A percentile compares a stretch with the other conserved stretches of the same genome.
These are phyloP conservation scores for Coracias cyanogaster DNA, from an alignment of 2,797 vertebrate genomes.

Conservation along the genomic window DNA sequence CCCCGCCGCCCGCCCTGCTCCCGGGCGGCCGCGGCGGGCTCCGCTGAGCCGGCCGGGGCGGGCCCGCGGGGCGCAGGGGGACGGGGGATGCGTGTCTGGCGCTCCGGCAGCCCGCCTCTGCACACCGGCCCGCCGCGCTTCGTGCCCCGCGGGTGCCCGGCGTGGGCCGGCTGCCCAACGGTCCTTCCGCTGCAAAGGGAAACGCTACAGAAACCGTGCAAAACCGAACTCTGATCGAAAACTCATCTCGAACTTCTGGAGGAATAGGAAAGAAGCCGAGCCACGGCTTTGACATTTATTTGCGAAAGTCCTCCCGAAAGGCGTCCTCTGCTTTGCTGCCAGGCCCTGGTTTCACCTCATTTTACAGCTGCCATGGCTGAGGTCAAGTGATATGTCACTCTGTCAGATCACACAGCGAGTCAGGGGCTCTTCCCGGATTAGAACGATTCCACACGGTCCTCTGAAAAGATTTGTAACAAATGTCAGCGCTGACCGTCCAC, in stretches of 20 bases:
- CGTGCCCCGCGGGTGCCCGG: too few species aligned
- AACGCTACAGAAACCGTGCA: background rate
- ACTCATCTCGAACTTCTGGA: background rate
- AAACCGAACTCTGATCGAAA: background rate
- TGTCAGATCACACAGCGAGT: slow-evolving; percentile 74
- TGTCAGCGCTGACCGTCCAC: slow-evolving; percentile 48
- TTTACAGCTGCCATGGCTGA: slow-evolving; percentile 59
- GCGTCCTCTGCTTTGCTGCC: background rate
- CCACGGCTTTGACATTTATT: background rate
- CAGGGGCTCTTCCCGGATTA: slow-evolving; percentile 76
- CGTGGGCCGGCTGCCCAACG: too few species aligned
- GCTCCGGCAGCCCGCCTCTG: background rate
- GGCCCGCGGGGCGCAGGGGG: background rate
- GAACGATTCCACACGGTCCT: slow-evolving; percentile 47
- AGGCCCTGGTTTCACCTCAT: slow-evolving; percentile 2
- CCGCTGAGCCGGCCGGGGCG: too few species aligned
- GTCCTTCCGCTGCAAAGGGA: background rate
- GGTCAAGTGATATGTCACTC: slow-evolving; percentile 78
- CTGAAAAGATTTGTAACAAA: slow-evolving; percentile 75
- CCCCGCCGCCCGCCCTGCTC: too few species aligned
- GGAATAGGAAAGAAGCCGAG: background rate
- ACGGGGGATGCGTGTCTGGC: background rate
- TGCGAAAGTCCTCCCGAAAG: background rate
- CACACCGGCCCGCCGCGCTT: too few species aligned
- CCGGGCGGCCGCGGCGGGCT: too few species aligned